Conservation (phyloP, 2,888 invertebrate species). For the Arenicola marina region DNA sequence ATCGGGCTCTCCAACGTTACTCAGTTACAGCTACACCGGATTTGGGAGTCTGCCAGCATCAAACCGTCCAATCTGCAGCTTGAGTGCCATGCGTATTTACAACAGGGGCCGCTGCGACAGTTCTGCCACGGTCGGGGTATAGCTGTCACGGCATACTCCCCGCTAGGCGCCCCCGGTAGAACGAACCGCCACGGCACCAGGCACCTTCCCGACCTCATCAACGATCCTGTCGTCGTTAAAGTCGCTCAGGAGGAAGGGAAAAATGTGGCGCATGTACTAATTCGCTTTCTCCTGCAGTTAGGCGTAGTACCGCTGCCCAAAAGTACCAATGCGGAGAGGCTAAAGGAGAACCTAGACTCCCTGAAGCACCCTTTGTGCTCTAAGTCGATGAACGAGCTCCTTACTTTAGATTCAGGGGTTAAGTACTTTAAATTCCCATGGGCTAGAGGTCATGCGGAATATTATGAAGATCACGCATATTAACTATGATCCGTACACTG, state of each 20-base stretch:
- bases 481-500: too few species aligned
- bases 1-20: conserved; percentile 18
- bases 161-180: conserved; percentile 7
- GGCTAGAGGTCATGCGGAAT: neutral
- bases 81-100: conserved; percentile 16
- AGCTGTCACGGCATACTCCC: conserved; percentile 8
- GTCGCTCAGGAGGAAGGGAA: conserved; percentile 1
- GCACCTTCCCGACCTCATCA: neutral
- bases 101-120: conserved; percentile 1
- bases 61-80: conserved; percentile 15
- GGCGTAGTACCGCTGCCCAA: conserved; percentile 9
- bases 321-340: conserved; percentile 3
- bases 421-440: neutral
- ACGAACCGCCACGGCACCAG: neutral
- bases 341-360: conserved; percentile 6
- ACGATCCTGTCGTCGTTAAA: conserved; percentile 5
- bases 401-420: conserved; percentile 33
- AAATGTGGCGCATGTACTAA: conserved; percentile 6
- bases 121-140: conserved; percentile 5
- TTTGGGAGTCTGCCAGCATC: conserved; percentile 1
- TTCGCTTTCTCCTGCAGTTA: conserved; percentile 3
- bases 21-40: conserved; percentile 1
- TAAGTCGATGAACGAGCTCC: neutral
- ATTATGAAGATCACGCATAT: too few species aligned
- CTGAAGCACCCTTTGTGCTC: neutral